Percentiles rank a stretch among this genome's conserved stretches.
Conservation (phyloP, 2,888 invertebrate genomes). For the Julus scanicus region DNA sequence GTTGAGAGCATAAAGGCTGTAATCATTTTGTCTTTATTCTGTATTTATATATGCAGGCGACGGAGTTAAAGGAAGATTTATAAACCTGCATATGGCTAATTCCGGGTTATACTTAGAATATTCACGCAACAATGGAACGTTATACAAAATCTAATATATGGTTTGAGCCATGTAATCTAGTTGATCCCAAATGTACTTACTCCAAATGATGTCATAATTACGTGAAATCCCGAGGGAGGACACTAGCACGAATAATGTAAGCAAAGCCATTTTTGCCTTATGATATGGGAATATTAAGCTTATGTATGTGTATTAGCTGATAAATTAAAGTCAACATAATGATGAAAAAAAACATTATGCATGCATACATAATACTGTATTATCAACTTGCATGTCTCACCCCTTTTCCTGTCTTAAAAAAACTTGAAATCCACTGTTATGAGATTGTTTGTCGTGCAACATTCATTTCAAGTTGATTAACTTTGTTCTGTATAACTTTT, state of each 20-base stretch:
- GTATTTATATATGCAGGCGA: background rate
- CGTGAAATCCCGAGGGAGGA: background rate
- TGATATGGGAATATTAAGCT: background rate
- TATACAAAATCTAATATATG: background rate
- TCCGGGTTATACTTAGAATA: slow-evolving; percentile 14
- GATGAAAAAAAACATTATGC: slow-evolving; percentile 20
- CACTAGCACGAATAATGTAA: background rate
- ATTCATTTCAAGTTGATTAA: too few species aligned
- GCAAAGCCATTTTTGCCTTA: background rate
- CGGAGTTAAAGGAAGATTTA: background rate
- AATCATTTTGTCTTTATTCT: too few species aligned
- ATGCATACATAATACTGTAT: background rate
- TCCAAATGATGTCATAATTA: background rate
- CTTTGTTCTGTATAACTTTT: too few species aligned
- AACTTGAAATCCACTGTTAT: too few species aligned
- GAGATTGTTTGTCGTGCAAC: too few species aligned
- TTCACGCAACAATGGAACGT: background rate
- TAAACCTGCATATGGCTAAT: too few species aligned
- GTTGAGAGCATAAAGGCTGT: background rate
- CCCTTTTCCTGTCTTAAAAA: too few species aligned
- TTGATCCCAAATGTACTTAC: background rate
- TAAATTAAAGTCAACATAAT: background rate
- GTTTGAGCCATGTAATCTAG: background rate
- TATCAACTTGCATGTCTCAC: background rate
- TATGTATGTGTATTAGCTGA: background rate